These are phyloP conservation scores for Ardeotis arabs DNA, from an alignment of 2,113 vertebrate genomes.

Conservation along the genomic window DNA sequence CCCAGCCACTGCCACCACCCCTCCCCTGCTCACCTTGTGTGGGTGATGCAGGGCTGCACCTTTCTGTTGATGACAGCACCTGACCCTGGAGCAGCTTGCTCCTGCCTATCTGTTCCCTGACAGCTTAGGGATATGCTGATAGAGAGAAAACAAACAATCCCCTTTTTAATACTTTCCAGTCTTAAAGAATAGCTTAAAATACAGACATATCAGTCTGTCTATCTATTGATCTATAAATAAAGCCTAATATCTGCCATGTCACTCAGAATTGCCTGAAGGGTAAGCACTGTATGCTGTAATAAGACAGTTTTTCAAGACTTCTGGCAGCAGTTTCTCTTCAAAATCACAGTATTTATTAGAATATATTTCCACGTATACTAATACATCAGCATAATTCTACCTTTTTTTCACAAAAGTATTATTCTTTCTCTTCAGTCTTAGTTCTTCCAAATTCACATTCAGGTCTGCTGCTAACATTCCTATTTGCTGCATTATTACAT, in stretches of 20 bases:
- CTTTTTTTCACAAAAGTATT: not conserved
- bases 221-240: not conserved
- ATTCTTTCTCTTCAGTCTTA: not conserved
- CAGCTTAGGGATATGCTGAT: not conserved
- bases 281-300: not conserved
- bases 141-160: not conserved
- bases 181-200: not conserved
- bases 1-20: not conserved
- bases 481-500: not conserved
- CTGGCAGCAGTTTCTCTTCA: not conserved
- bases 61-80: rapidly evolving
- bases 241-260: not conserved
- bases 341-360: not conserved
- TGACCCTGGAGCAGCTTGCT: rapidly evolving
- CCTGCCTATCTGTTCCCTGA: not conserved
- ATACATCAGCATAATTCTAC: not conserved
- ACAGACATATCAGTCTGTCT: not conserved
- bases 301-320: not conserved
- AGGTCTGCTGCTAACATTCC: not conserved
- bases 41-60: not conserved
- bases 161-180: not conserved
- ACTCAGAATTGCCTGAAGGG: not conserved
- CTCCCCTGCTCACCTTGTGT: not conserved
- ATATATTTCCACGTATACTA: not conserved
- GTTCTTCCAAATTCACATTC: not conserved